Evolutionary conservation across 2,888 invertebrate genomes (phyloP).

Genomic region (Psococerastis gibbosa): DNA sequence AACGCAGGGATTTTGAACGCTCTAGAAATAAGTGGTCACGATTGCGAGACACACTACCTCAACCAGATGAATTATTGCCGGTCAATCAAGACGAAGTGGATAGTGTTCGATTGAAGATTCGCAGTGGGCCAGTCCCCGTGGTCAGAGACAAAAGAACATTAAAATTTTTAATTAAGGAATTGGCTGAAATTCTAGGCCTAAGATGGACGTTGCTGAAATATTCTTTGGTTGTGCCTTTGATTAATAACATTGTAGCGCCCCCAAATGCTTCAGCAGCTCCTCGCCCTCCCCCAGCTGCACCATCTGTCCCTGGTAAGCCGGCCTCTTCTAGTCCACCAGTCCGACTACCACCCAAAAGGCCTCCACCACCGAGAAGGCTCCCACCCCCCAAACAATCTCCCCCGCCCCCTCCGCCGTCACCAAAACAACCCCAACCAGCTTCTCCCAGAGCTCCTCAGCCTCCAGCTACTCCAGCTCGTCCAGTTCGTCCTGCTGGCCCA

Average conservation of each 20-base stretch:
- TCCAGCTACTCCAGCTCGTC: constrained; percentile 11
- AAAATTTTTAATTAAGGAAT: neutral
- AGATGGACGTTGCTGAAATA: neutral
- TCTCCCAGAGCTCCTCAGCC: constrained; percentile 1
- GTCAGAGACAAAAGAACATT: neutral
- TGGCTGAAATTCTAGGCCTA: neutral
- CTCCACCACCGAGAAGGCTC: neutral
- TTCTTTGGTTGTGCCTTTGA: neutral
- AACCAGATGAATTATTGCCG: neutral
- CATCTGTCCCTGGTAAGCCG: neutral
- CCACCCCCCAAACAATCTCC: constrained; percentile 11
- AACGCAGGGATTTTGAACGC: constrained; percentile 1
- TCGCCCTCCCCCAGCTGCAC: constrained; percentile 6
- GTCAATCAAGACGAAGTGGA: neutral
- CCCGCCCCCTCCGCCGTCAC: constrained; percentile 10
- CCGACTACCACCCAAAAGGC: constrained; percentile 3
- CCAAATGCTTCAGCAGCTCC: neutral
- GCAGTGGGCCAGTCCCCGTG: neutral
- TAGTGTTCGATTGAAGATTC: neutral
- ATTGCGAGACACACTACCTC: neutral
- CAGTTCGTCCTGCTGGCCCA: constrained; percentile 7
- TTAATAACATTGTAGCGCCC: neutral
- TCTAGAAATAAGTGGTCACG: neutral
- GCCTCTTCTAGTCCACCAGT: constrained; percentile 1
- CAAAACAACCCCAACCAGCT: constrained; percentile 9